phyloP scores from a whole-genome alignment of 2,797 vertebrate genomes.

The Rhinoraja longicauda region DNA sequence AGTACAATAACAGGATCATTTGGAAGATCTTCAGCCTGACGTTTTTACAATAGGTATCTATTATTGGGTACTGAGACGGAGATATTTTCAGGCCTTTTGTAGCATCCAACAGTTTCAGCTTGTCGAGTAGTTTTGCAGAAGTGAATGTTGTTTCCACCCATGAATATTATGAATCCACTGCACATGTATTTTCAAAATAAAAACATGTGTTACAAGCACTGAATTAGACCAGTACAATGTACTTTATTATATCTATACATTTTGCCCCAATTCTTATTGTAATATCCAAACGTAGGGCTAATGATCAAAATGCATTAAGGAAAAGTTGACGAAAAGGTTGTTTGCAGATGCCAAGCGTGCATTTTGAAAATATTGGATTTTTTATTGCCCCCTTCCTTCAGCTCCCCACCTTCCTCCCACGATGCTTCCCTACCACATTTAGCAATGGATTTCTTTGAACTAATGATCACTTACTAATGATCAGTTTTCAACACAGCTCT shows the following conservation, averaged over 20 bases:
- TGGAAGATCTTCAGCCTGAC: not conserved
- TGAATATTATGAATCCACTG: not conserved
- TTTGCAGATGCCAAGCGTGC: too few species aligned
- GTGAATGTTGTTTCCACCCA: not conserved
- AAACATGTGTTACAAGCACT: not conserved
- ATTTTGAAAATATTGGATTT: not conserved
- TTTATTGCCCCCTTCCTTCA: not conserved
- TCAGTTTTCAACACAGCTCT: not conserved
- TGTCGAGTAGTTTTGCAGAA: not conserved
- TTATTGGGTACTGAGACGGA: not conserved
- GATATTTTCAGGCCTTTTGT: not conserved
- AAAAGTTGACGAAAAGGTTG: not conserved
- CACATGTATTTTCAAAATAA: not conserved
- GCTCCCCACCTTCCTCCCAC: not conserved
- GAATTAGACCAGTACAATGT: not conserved
- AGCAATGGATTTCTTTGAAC: not conserved
- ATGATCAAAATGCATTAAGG: not conserved
- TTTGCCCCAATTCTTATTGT: not conserved
- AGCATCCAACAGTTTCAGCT: not conserved
- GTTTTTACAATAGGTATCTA: not conserved
- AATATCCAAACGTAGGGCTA: not conserved
- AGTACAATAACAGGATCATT: not conserved
- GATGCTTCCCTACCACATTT: not conserved
- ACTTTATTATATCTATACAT: not conserved
- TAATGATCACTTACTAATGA: not conserved